Evolutionary conservation across 2,888 invertebrate genomes (phyloP).

Genomic region (Polietes domitor): DNA sequence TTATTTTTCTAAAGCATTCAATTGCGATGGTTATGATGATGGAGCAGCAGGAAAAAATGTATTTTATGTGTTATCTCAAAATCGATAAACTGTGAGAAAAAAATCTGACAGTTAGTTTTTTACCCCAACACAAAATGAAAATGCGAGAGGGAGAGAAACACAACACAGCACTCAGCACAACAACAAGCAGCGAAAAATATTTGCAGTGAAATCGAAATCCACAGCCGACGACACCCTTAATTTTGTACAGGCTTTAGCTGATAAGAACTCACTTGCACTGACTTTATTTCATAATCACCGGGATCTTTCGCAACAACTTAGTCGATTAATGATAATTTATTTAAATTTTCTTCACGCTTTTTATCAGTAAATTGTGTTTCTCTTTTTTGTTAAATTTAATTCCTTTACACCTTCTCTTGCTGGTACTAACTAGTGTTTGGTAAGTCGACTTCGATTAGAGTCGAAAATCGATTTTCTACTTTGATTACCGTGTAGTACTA

Average conservation of each 20-base stretch:
- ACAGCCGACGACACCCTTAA: slow-evolving; percentile 63
- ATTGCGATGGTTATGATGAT: slow-evolving; percentile 48
- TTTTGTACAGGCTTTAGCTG: slow-evolving; percentile 14
- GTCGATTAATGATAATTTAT: background rate
- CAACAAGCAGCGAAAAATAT: slow-evolving; percentile 19
- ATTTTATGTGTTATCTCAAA: slow-evolving; percentile 73
- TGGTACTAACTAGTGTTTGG: no score
- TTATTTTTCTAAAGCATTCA: slow-evolving; percentile 61
- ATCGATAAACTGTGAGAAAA: slow-evolving; percentile 73
- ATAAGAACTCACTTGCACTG: background rate
- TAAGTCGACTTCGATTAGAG: no score
- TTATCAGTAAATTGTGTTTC: background rate
- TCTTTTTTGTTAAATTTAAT: slow-evolving; percentile 4
- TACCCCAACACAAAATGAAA: slow-evolving; percentile 57
- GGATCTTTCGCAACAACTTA: background rate
- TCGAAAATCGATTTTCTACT: no score
- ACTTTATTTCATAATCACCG: slow-evolving; percentile 13
- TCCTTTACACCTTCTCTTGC: background rate
- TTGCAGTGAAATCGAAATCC: background rate
- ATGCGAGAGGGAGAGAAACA: slow-evolving; percentile 25
- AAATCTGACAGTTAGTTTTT: slow-evolving; percentile 71
- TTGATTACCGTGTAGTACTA: no score
- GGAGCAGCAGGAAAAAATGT: slow-evolving; percentile 66
- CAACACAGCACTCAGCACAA: slow-evolving; percentile 9
- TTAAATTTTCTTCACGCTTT: background rate